These are phyloP conservation scores for Puntigrus tetrazona DNA, from an alignment of 2,113 vertebrate genomes.

Conservation along the genomic window DNA sequence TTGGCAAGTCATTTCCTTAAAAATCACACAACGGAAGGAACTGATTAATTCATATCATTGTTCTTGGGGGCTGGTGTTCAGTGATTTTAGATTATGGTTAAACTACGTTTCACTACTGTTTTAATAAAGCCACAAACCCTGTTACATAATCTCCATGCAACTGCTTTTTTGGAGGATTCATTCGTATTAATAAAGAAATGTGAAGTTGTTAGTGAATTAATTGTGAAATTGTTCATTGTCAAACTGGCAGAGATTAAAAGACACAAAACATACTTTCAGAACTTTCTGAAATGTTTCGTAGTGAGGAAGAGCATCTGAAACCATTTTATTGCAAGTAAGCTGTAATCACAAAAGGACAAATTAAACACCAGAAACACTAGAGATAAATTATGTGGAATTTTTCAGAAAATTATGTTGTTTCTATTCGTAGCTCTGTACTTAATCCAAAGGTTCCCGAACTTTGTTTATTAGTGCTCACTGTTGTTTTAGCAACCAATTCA, in stretches of 20 bases:
- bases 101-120: not conserved
- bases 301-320: not conserved
- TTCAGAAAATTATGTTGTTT: not conserved
- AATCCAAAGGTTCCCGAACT: no score
- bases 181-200: not conserved
- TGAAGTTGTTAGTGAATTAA: not conserved
- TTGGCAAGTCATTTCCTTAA: conserved; percentile 57
- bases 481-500: not conserved
- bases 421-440: no score
- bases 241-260: no score
- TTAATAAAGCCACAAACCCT: not conserved
- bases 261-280: no score
- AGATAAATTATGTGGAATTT: not conserved
- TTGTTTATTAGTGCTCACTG: no score
- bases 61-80: conserved; percentile 9
- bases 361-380: not conserved
- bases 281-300: no score
- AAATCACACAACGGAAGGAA: conserved; percentile 51
- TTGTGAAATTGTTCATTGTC: not conserved
- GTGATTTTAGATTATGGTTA: conserved; percentile 6
- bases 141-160: not conserved
- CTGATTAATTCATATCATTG: conserved; percentile 38
- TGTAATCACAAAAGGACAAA: not conserved
- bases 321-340: not conserved
- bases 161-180: not conserved